A percentile compares a stretch with the other conserved stretches of the same genome.
Evolutionary conservation across 92 coral and sea anemone genomes (phyloP).

Genomic region (Galaxea fascicularis): DNA sequence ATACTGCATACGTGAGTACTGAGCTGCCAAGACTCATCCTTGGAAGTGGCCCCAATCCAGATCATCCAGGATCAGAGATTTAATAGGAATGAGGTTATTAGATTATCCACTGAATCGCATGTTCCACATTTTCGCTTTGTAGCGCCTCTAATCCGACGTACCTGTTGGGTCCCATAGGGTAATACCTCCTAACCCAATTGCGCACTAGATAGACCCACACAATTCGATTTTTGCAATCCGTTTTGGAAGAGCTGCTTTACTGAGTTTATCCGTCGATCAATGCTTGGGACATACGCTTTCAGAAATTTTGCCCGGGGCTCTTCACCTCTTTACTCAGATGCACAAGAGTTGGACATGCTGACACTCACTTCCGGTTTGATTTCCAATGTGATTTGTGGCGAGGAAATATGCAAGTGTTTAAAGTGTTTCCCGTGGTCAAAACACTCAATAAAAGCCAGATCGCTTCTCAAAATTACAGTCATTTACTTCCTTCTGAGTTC

Average conservation of each 20-base stretch:
- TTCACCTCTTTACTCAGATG: background rate
- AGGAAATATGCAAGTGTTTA: background rate
- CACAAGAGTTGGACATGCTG: background rate
- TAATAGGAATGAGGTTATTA: background rate
- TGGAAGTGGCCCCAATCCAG: background rate
- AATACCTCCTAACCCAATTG: background rate
- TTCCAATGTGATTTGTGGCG: background rate
- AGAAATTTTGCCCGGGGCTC: background rate
- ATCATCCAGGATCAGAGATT: background rate
- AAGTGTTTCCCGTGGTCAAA: background rate
- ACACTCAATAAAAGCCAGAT: too few species aligned
- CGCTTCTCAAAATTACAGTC: too few species aligned
- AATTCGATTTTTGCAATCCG: background rate
- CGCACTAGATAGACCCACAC: background rate
- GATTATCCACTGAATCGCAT: background rate
- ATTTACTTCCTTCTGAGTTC: too few species aligned
- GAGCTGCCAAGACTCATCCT: background rate
- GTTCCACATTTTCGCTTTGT: background rate
- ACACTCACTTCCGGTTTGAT: background rate
- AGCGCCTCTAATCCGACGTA: background rate
- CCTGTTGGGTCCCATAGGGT: background rate
- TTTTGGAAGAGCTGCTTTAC: too few species aligned
- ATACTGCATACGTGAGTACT: background rate
- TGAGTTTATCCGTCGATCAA: background rate
- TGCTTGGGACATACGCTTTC: background rate